Base-by-base conservation (phyloP, 1,140 invertebrate genomes). In the Drosophila asahinai region DNA sequence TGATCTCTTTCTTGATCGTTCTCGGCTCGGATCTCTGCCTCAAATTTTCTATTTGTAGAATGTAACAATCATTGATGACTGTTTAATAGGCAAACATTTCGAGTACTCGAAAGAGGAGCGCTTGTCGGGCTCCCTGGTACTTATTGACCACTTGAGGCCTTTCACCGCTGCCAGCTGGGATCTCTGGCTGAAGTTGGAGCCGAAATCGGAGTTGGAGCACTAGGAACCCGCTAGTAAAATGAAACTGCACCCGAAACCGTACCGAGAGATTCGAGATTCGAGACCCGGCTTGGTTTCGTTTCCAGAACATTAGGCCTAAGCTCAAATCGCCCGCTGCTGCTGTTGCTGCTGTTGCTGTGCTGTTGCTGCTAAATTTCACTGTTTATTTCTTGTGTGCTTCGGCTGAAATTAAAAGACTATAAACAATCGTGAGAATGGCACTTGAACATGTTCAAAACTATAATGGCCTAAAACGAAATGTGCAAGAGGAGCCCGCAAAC, bases 401-500 rank as follows among this genome's bases (percentile, higher is more conserved):
- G 74, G 74, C 84, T 90, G 89, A 91, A 92, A 84, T 89, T 89
- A 84, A 83, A 90, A 90, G 81, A 91, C 84, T 90, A 89, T 89
- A 90, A 91, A 91, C 84, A 87, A 90, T 91, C 84, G 89, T 86
- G 89, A 90, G 89, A 91, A 92, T 91, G 81, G 90, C 84, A 89
- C 84, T 89, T 89, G 84, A 89, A 90, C 84, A 90, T 89, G 84
- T 90, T 90, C 84, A 86, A 89, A 89, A 89, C 84, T 90, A 84
- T 90, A 89, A 89, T 83, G 84, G 81, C 79, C 84, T 91, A 91
- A 90, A 90, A 91, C 86, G 86, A 90, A 87, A 89, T 86, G 80
- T 83, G 70, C 80, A 80, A 86, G 75, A 80, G 75, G 60, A 87
- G 76, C 51, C 57, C 64, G 75, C 82, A 66, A 57, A 54, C 30